Percentiles rank a stretch among this genome's conserved stretches.
Conservation (phyloP, 1,140 invertebrate genomes). For the Hyposmocoma kahamanoa region DNA sequence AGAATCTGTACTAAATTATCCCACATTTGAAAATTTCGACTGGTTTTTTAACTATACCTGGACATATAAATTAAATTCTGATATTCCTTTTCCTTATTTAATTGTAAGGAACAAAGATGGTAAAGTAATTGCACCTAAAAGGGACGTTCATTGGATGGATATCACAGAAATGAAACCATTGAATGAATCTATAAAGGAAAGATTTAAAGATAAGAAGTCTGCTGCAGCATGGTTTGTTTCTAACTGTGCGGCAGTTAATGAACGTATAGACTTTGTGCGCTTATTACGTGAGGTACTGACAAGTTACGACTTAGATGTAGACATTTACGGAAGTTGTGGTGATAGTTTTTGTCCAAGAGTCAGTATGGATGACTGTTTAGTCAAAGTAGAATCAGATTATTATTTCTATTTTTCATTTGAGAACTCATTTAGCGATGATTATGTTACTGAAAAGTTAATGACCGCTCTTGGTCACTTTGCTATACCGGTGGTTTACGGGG, state of each 20-base stretch:
- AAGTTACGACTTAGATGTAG: conserved; percentile 52
- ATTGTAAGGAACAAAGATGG: conserved; percentile 38
- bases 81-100: conserved; percentile 75
- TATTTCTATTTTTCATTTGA: conserved; percentile 80
- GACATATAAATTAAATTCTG: conserved; percentile 79
- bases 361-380: conserved; percentile 46
- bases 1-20: conserved; percentile 48
- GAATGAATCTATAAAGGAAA: conserved; percentile 16
- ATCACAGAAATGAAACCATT: conserved; percentile 35
- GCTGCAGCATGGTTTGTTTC: conserved; percentile 75
- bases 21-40: conserved; percentile 31
- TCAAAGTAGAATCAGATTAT: conserved; percentile 61
- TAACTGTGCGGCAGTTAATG: conserved; percentile 72
- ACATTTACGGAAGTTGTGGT: conserved; percentile 79
- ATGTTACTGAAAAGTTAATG: conserved; percentile 69
- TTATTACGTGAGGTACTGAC: conserved; percentile 72
- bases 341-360: conserved; percentile 23
- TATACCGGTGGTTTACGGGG: conserved; percentile 12
- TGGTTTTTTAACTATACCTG: conserved; percentile 78
- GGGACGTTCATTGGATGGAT: conserved; percentile 36
- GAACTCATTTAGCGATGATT: conserved; percentile 74
- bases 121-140: conserved; percentile 38
- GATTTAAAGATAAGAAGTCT: conserved; percentile 41
- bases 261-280: conserved; percentile 70
- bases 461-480: conserved; percentile 1